Base-by-base conservation (phyloP, 2,113 vertebrate species). In the Paratilapia polleni region DNA sequence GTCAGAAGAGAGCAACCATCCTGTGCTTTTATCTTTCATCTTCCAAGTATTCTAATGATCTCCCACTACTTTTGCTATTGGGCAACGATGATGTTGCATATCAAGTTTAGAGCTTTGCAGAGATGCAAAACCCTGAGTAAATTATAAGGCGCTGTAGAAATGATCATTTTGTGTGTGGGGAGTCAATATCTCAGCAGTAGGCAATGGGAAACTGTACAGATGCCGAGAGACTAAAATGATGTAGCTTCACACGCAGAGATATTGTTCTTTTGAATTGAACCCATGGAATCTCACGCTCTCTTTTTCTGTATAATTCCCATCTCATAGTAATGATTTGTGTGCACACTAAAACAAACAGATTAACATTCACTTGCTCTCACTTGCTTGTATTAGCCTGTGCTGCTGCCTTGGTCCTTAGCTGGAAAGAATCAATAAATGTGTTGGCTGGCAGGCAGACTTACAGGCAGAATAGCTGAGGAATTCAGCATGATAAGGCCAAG, bases 31-130 rank as follows among this genome's bases (percentile, higher is more conserved):
- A 82, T 92, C 60, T 89, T 91, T 87, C 86, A 91, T 87, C 86
- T 86, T 82, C n/a, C 75, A 82, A 84, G 57, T 82, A 77, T 90
- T 90, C 58, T 88, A 89, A 93, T 90, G 79, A 90, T 90, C 82
- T 80, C 77, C 87, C 62, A 26, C 66, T 70, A 22, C 74, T 81
- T 84, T 63, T 22, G 56, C 62, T 66, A 63, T 68, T 81, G 84
- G 85, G 83, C 57, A 80, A 80, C 68, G 59, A 83, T 83, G 82
- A 89, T 82, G 84, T 85, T 84, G 81, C 83, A 89, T 78, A 89
- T 93, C 57, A 86, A 78, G 64, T 85, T 90, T 84, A 87, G 66
- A 81, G 87, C 80, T 49, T 84, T 52, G 52, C 88, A 84, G 78
- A 77, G 63, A 89, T 73, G 86, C 82, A 64, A 59, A 89, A 31